Base-by-base conservation (phyloP, 2,113 vertebrate species). In the Pachypanchax playfairii region DNA sequence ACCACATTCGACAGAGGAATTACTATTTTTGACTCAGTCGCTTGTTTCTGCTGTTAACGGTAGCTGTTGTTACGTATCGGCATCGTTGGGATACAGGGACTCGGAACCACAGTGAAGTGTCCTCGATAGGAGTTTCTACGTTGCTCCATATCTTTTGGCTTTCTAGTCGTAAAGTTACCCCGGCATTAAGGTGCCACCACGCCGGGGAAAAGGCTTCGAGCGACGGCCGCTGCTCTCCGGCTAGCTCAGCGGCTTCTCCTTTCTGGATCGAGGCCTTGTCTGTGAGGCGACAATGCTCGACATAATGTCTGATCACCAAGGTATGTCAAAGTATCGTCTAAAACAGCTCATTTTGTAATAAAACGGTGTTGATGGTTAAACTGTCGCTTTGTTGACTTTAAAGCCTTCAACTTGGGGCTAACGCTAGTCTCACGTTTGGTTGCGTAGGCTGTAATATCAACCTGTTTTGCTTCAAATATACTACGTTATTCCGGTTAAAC, bases 251-350 rank as follows among this genome's bases (percentile, higher is more conserved):
- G 75, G 84, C 85, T 83, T 81, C 67, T 75, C 60, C 29, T 58
- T 79, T 78, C 54, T 20, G 79, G 54, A 77, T 65, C 80, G 72
- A 78, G 88, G 85, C 87, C 86, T 88, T 65, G 74, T 67, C 76
- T 89, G 59, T 69, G 80, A 86, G 88, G 88, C 86, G 90, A 93
- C 91, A 92, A 93, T 93, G 92, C 90, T 93, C 56, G 91, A 90
- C 88, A 92, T 93, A 90, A 93, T 93, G 92, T 92, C 92, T 43
- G 92, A 93, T 65, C 92, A 93, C 86, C 91, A 93, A 92, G 92
- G 92, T 93, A 88, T 22, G 80, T 82, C 0, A 11, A 17, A 1
- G 14, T n/a, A 33, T 26, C 8, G 3, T 2, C 10, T 0, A 10
- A 4, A 39, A 20, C 0, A 41, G 20, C 5, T 2, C 33, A 10